Percentiles rank a stretch among this genome's conserved stretches.
Conservation (phyloP, 2,113 vertebrate species). For the Andinoacara biseriatus region DNA sequence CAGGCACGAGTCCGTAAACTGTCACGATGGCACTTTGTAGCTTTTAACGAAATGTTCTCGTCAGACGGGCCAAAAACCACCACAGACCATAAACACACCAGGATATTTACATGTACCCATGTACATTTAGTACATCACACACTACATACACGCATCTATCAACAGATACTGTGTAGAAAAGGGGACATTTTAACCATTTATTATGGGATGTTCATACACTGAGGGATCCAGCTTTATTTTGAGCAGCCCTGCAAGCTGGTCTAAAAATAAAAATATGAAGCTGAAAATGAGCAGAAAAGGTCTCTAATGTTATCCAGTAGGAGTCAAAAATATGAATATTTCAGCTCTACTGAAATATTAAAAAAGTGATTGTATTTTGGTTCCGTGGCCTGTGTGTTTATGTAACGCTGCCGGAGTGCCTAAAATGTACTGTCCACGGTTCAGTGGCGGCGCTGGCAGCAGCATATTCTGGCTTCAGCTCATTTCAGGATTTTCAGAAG, state of each 20-base stretch:
- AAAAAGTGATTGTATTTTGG: not conserved
- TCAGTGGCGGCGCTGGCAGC: not conserved
- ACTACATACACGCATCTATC: too few species aligned
- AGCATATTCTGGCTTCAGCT: not conserved
- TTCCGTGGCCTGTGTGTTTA: not conserved
- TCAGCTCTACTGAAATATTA: not conserved
- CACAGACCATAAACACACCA: too few species aligned
- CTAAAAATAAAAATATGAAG: not conserved
- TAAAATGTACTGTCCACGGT: not conserved
- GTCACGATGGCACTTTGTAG: too few species aligned
- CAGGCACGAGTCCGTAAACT: too few species aligned
- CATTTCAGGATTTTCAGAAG: not conserved
- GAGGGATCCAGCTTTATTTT: not conserved
- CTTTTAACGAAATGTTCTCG: too few species aligned
- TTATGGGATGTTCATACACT: too few species aligned
- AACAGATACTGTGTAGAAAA: too few species aligned
- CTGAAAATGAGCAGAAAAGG: not conserved
- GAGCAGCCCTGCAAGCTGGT: not conserved
- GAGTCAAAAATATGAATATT: not conserved
- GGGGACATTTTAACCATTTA: too few species aligned
- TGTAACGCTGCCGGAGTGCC: fast-evolving
- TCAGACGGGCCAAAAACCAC: too few species aligned
- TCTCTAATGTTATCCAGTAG: not conserved
- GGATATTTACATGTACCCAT: too few species aligned
- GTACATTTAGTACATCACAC: too few species aligned